Percentiles rank a stretch among this genome's conserved stretches.
These are phyloP conservation scores for Calliphora vomitoria DNA, from an alignment of 2,888 invertebrate genomes.

Conservation along the genomic window DNA sequence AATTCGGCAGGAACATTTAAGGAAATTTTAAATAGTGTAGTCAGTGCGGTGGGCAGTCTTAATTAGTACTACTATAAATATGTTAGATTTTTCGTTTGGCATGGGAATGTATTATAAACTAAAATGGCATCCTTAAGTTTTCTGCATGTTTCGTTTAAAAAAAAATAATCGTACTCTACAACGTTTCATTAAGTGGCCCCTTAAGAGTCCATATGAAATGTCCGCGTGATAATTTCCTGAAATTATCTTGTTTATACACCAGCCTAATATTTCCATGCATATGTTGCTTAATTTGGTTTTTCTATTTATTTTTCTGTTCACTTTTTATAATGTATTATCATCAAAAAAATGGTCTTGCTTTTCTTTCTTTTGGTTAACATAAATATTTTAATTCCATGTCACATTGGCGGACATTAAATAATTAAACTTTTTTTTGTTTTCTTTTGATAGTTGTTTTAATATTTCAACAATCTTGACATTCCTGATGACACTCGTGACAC, in stretches of 20 bases:
- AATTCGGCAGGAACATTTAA: too few relatives aligned
- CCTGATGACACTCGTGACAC: slow-evolving; percentile 35
- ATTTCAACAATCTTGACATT: slow-evolving; percentile 43
- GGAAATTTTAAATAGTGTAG: too few relatives aligned
- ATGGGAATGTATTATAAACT: too few relatives aligned
- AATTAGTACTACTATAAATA: too few relatives aligned
- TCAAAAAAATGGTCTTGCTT: background rate
- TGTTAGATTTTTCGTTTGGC: too few relatives aligned
- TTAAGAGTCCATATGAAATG: too few relatives aligned
- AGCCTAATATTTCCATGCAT: background rate
- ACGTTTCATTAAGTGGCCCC: too few relatives aligned
- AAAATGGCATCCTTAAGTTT: too few relatives aligned
- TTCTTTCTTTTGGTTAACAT: background rate
- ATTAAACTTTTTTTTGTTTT: slow-evolving; percentile 32
- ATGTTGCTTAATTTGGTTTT: background rate
- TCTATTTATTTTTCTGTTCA: background rate
- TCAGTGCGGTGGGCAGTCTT: too few relatives aligned
- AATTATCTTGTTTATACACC: background rate
- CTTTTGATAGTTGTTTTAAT: slow-evolving; percentile 13
- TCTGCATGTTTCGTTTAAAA: too few relatives aligned
- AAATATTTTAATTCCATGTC: slow-evolving; percentile 46
- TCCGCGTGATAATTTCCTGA: too few relatives aligned
- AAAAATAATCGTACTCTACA: too few relatives aligned
- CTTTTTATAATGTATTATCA: background rate
- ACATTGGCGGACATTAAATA: slow-evolving; percentile 63